Evolutionary conservation across 23 tunicate genomes (phyloP).

Genomic region (Clavelina lepadiformis): DNA sequence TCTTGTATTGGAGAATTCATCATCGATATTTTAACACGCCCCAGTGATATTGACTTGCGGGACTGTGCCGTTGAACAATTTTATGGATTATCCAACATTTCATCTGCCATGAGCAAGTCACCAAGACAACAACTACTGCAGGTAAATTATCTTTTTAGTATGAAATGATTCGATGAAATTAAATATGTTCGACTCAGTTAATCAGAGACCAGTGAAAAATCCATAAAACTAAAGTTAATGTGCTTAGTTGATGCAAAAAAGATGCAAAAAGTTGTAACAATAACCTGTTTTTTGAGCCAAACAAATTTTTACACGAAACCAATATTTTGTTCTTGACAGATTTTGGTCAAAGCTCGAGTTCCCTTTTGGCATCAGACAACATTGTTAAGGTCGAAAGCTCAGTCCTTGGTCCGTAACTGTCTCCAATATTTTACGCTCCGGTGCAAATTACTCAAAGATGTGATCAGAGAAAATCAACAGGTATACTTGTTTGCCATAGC

Average conservation of each 20-base stretch:
- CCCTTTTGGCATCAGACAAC: slow-evolving; percentile 78
- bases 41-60: slow-evolving; percentile 40
- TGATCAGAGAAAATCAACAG: slow-evolving; percentile 53
- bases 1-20: slow-evolving; percentile 42
- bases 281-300: no score
- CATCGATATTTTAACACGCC: slow-evolving; percentile 60
- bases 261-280: no score
- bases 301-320: no score
- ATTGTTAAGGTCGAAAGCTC: slow-evolving; percentile 48
- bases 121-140: slow-evolving; percentile 52
- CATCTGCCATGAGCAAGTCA: slow-evolving; percentile 23
- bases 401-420: slow-evolving; percentile 52
- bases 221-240: no score
- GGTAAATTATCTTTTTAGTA: slow-evolving; percentile 45
- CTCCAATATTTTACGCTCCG: slow-evolving; percentile 58
- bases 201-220: no score
- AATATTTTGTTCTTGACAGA: no score
- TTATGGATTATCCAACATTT: slow-evolving; percentile 36
- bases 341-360: slow-evolving; percentile 51
- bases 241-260: no score
- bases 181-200: no score
- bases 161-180: no score
- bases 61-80: slow-evolving; percentile 61
- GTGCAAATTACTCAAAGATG: slow-evolving; percentile 30
- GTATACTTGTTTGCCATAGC: no score